phyloP scores from a whole-genome alignment of 2,113 vertebrate genomes.

The Heterochromis multidens region DNA sequence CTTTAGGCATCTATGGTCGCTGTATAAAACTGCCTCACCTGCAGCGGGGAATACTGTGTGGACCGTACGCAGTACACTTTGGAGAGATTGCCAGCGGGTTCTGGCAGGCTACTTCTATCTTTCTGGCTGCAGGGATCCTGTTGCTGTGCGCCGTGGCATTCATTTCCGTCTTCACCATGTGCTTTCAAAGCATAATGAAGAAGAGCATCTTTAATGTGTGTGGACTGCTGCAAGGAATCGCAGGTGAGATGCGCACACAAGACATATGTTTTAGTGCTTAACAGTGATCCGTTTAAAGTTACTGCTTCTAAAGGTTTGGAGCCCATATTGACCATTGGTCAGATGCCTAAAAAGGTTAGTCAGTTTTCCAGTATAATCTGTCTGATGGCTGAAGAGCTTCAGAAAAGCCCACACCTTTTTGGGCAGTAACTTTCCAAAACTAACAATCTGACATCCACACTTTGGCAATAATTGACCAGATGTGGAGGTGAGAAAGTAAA shows the following conservation, averaged over 20 bases:
- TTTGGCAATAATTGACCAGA: not conserved
- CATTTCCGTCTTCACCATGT: constrained; percentile 96
- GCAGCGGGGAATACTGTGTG: constrained; percentile 84
- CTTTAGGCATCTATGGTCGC: constrained; percentile 90
- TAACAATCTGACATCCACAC: not conserved
- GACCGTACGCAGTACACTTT: constrained; percentile 91
- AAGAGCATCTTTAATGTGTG: constrained; percentile 99
- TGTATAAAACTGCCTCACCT: constrained; percentile 84
- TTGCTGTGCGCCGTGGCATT: constrained; percentile 91
- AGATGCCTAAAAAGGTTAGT: not conserved
- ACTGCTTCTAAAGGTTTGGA: not conserved
- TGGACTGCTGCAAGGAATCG: constrained; percentile 95
- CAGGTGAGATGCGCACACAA: constrained; percentile 80
- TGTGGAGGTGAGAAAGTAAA: not conserved
- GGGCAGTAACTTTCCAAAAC: not conserved
- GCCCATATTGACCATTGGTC: not conserved
- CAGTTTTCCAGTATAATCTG: not conserved
- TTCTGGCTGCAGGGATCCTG: constrained; percentile 89
- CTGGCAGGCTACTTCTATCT: constrained; percentile 97
- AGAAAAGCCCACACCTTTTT: not conserved
- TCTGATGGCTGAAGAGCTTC: not conserved
- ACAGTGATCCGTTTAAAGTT: not conserved
- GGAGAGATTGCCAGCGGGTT: constrained; percentile 96
- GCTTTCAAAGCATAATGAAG: constrained; percentile 97
- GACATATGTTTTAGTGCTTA: not conserved